These are phyloP conservation scores for Cordilura impudica DNA, from an alignment of 2,888 invertebrate genomes.

Conservation along the genomic window DNA sequence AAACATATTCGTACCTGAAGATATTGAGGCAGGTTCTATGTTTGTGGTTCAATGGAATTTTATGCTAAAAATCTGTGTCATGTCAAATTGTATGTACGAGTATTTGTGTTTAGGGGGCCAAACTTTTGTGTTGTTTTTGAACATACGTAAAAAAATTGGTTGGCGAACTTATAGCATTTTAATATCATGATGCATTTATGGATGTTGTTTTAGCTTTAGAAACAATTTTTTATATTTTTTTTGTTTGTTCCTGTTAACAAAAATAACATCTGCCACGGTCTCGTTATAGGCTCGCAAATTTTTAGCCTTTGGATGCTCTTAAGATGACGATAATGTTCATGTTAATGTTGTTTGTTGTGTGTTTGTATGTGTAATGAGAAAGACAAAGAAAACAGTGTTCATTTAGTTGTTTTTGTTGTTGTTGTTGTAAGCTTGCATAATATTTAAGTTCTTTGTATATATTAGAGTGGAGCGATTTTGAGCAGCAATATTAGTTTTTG, in stretches of 20 bases:
- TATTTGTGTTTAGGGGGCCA: not conserved
- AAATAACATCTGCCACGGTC: constrained; percentile 16
- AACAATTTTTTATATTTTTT: too few relatives aligned
- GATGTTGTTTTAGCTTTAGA: not conserved
- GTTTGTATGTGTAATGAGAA: not conserved
- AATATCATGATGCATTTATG: constrained; percentile 17
- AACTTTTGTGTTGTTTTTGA: not conserved
- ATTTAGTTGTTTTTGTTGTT: not conserved
- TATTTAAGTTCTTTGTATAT: too few relatives aligned
- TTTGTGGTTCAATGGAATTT: not conserved
- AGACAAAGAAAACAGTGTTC: not conserved
- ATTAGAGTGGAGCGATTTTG: too few relatives aligned
- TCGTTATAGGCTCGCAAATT: constrained; percentile 21
- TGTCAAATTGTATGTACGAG: not conserved
- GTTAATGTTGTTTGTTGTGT: too few relatives aligned
- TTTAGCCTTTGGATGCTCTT: constrained; percentile 18
- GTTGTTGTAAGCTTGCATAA: not conserved
- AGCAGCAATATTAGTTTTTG: too few relatives aligned
- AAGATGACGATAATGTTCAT: not conserved
- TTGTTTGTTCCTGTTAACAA: constrained; percentile 1
- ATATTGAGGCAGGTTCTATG: not conserved
- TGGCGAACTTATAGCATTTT: not conserved
- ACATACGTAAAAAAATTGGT: not conserved
- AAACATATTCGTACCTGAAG: too few relatives aligned
- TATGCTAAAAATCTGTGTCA: not conserved